phyloP scores from a whole-genome alignment of 2,888 invertebrate genomes.

The Tipula helvola region DNA sequence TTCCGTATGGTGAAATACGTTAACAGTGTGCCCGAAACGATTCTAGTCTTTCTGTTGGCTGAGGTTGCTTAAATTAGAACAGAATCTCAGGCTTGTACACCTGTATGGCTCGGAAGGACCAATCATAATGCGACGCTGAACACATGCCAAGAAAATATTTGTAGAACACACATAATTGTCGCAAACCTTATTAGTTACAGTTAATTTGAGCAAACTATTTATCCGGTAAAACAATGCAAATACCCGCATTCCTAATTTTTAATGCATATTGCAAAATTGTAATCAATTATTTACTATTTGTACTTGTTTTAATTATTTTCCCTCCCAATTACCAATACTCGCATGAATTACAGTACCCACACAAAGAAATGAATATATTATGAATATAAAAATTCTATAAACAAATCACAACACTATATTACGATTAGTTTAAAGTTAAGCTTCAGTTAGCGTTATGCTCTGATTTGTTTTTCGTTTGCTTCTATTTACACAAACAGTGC shows the following conservation, averaged over 20 bases:
- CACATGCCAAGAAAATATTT: too few relatives aligned
- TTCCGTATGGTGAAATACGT: too few relatives aligned
- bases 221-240: not conserved
- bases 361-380: not conserved
- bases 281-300: not conserved
- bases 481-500: not conserved
- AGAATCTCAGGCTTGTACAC: too few relatives aligned
- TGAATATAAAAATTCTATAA: not conserved
- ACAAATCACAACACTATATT: not conserved
- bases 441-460: not conserved
- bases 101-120: too few relatives aligned
- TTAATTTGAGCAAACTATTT: too few relatives aligned
- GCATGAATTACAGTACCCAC: not conserved
- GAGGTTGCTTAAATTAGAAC: too few relatives aligned
- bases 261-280: not conserved
- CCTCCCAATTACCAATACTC: not conserved
- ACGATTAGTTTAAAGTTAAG: not conserved
- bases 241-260: not conserved
- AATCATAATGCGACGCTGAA: too few relatives aligned
- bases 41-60: too few relatives aligned
- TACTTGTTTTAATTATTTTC: not conserved
- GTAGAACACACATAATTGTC: too few relatives aligned
- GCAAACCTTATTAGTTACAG: too few relatives aligned
- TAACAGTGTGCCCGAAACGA: too few relatives aligned
- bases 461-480: not conserved